A percentile compares a stretch with the other conserved stretches of the same genome.
Conservation (phyloP, 2,113 vertebrate species). For the Vanacampus margaritifer region DNA sequence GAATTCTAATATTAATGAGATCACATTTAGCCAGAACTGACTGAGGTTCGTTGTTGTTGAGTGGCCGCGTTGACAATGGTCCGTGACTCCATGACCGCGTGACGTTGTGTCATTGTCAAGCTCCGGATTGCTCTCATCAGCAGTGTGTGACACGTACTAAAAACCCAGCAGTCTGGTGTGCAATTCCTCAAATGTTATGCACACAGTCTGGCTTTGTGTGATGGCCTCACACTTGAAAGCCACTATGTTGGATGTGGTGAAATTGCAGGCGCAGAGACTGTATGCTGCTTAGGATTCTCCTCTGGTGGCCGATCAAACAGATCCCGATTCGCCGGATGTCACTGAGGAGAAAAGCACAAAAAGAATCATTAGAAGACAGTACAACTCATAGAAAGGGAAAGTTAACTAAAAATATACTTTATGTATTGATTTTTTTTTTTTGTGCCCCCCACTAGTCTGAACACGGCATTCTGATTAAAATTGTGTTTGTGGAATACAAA, state of each 20-base stretch:
- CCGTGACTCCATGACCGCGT: constrained; percentile 40
- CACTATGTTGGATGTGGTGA: constrained; percentile 93
- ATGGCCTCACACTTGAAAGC: constrained; percentile 90
- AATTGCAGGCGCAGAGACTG: constrained; percentile 95
- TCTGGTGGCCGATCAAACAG: constrained; percentile 97
- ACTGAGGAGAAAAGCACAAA: constrained; percentile 59
- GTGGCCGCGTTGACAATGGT: constrained; percentile 47
- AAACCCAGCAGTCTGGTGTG: constrained; percentile 59
- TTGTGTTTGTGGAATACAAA: too few relatives aligned
- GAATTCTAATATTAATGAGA: constrained; percentile 74
- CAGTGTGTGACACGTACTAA: constrained; percentile 35
- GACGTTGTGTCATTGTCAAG: constrained; percentile 25
- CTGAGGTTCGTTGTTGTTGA: constrained; percentile 64
- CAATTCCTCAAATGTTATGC: constrained; percentile 42
- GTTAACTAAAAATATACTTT: too few relatives aligned
- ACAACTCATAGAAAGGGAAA: neutral
- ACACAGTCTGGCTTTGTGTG: constrained; percentile 61
- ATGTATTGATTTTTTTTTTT: too few relatives aligned
- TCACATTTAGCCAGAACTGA: constrained; percentile 46
- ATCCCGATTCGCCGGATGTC: constrained; percentile 95
- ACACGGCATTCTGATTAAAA: too few relatives aligned
- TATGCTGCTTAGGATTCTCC: constrained; percentile 99
- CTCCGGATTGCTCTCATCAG: constrained; percentile 19
- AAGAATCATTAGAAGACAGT: neutral
- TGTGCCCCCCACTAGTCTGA: too few relatives aligned